phyloP scores from a whole-genome alignment of 1,140 invertebrate species.

The Rhyzopertha dominica region DNA sequence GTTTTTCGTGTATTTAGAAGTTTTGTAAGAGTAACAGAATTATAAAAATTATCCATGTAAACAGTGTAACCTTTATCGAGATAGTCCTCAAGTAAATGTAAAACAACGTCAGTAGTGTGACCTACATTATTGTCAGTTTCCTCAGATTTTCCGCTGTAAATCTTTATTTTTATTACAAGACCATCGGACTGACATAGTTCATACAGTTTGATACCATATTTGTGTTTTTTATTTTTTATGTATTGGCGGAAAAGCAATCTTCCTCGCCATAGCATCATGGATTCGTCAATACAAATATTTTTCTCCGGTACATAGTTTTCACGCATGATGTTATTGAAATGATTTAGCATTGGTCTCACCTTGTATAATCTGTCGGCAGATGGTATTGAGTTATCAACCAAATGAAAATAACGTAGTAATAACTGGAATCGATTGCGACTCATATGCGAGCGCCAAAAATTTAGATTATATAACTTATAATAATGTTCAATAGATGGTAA shows the following conservation, averaged over 20 bases:
- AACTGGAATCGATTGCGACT: constrained; percentile 13
- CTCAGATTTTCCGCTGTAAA: too few relatives aligned
- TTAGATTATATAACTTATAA: constrained; percentile 12
- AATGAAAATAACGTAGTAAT: constrained; percentile 13
- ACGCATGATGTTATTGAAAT: constrained; percentile 18
- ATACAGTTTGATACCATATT: too few relatives aligned
- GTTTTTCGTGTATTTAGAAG: constrained; percentile 45
- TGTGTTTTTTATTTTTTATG: constrained; percentile 28
- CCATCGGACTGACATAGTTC: too few relatives aligned
- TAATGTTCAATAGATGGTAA: constrained; percentile 17
- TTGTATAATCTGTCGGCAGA: constrained; percentile 15
- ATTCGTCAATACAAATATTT: constrained; percentile 42
- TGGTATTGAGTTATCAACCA: constrained; percentile 12
- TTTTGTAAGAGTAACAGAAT: constrained; percentile 24
- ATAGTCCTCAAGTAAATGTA: constrained; percentile 31
- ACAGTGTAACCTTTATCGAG: constrained; percentile 36
- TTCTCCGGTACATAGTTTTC: constrained; percentile 31
- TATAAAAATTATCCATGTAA: constrained; percentile 43
- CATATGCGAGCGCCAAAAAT: constrained; percentile 7
- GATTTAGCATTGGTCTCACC: constrained; percentile 16
- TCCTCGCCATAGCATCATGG: constrained; percentile 36
- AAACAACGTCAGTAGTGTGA: constrained; percentile 32
- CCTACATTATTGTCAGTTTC: too few relatives aligned
- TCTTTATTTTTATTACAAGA: too few relatives aligned
- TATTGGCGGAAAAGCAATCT: constrained; percentile 36